phyloP scores from a whole-genome alignment of 2,113 vertebrate genomes.

The Oreochromis spilurus region DNA sequence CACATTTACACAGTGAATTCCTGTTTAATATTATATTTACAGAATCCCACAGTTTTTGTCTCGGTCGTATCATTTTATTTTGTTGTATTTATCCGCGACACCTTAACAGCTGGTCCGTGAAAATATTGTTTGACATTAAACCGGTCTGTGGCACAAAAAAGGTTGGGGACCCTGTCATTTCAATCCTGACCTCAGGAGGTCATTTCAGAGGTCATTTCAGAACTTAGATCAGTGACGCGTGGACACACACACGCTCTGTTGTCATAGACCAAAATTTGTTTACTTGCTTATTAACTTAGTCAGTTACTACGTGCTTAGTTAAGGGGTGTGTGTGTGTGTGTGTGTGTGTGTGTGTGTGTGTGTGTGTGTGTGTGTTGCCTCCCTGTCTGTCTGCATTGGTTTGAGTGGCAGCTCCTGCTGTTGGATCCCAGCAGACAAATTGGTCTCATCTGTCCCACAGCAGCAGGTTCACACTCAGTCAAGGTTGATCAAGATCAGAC shows the following conservation, averaged over 20 bases:
- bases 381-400: background rate
- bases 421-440: constrained; percentile 24
- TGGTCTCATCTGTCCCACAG: constrained; percentile 12
- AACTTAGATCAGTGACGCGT: background rate
- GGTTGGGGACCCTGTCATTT: background rate
- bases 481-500: background rate
- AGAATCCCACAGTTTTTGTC: background rate
- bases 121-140: background rate
- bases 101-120: background rate
- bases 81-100: background rate
- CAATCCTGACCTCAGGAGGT: background rate
- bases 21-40: background rate
- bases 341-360: background rate
- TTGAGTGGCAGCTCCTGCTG: constrained; percentile 30
- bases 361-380: background rate
- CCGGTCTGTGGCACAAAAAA: background rate
- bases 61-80: accelerated
- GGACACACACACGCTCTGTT: background rate
- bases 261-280: background rate
- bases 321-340: background rate
- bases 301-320: background rate
- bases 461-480: background rate
- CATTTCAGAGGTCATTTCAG: background rate
- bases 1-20: background rate
- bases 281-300: background rate